Conservation (phyloP, 2,797 vertebrate genomes). For the Cephalopachus bancanus region DNA sequence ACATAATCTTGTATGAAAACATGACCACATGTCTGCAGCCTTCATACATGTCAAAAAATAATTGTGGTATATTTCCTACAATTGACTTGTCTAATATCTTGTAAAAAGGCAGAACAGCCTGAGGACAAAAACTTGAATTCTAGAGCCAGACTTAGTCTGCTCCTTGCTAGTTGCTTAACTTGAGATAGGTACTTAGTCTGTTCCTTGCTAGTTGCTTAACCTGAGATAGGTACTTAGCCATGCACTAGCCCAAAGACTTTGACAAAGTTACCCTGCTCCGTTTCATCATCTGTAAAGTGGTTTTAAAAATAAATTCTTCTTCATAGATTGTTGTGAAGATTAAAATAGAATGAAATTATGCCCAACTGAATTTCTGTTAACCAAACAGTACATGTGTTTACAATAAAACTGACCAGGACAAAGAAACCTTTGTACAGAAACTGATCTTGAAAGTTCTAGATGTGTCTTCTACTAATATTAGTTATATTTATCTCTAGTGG, state of each 20-base stretch:
- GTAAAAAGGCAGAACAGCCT: neutral
- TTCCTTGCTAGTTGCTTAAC: neutral
- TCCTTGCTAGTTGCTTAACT: neutral
- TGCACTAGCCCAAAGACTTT: neutral
- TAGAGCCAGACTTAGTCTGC: neutral
- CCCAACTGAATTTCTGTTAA: neutral
- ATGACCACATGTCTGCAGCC: neutral
- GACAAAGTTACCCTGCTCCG: neutral
- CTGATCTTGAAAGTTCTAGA: conserved; percentile 47
- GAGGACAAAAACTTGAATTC: neutral
- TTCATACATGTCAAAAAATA: conserved; percentile 4
- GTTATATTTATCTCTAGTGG: neutral
- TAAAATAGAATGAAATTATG: neutral
- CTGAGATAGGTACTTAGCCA: neutral
- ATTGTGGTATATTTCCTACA: neutral
- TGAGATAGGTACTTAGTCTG: neutral
- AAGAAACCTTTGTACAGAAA: conserved; percentile 18
- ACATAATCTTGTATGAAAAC: neutral
- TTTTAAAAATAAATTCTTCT: neutral
- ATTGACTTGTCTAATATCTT: neutral
- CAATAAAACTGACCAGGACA: neutral
- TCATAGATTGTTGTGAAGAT: neutral
- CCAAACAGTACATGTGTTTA: neutral
- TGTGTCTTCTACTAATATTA: neutral
- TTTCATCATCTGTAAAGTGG: neutral